Evolutionary conservation across 2,888 invertebrate genomes (phyloP).

Genomic region (Melanostoma scalare): DNA sequence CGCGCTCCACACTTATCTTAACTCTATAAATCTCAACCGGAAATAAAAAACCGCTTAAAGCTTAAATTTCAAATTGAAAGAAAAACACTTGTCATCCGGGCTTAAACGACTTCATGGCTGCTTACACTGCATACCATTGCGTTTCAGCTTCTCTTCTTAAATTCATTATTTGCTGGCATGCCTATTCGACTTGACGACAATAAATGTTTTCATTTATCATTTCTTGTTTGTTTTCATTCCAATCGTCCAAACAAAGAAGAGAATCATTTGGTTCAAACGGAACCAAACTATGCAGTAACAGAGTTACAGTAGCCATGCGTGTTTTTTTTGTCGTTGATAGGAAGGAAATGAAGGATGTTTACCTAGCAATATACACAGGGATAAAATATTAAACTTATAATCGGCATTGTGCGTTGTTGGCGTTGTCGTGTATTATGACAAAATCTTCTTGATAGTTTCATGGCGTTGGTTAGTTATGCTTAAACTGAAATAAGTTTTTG

Average conservation of each 20-base stretch:
- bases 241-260: neutral
- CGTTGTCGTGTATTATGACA: too few species aligned
- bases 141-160: conserved; percentile 1
- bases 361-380: neutral
- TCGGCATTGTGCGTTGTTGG: too few species aligned
- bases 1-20: neutral
- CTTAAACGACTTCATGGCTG: conserved; percentile 13
- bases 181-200: conserved; percentile 6
- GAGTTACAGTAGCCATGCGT: neutral
- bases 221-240: conserved; percentile 28
- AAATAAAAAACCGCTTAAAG: conserved; percentile 8
- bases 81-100: neutral
- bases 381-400: too few species aligned
- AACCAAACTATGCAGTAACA: neutral
- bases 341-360: conserved; percentile 5
- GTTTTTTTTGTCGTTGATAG: neutral
- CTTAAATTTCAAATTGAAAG: conserved; percentile 10
- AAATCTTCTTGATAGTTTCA: too few species aligned
- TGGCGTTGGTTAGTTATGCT: too few species aligned
- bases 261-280: neutral
- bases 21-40: conserved; percentile 14
- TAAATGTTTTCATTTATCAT: conserved; percentile 20
- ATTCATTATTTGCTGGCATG: conserved; percentile 18
- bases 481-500: too few species aligned
- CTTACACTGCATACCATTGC: conserved; percentile 18